A percentile compares a stretch with the other conserved stretches of the same genome.
Conservation (phyloP, 2,113 vertebrate species). For the Cynopterus brachyotis region DNA sequence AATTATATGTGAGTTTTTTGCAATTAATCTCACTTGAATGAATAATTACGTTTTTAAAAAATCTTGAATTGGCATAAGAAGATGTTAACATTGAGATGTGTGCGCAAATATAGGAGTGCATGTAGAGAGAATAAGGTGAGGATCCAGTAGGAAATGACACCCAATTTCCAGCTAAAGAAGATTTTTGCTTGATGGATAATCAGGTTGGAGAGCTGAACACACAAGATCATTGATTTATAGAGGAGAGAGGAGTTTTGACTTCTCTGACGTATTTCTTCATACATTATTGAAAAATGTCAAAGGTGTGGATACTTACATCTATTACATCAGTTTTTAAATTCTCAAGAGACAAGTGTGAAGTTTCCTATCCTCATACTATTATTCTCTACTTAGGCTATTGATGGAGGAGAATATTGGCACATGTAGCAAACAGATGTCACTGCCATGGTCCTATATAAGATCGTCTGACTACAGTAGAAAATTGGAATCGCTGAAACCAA, state of each 20-base stretch:
- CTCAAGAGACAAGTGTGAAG: background rate
- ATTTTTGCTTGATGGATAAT: background rate
- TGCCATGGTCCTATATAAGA: background rate
- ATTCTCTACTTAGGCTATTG: background rate
- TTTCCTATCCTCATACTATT: background rate
- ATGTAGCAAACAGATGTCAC: background rate
- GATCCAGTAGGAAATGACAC: background rate
- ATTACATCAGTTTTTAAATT: background rate
- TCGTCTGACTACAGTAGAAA: background rate
- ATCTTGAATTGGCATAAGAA: background rate
- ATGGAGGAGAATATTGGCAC: background rate
- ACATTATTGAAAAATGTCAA: conserved; percentile 64
- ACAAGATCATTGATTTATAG: conserved; percentile 32
- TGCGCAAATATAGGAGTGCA: background rate
- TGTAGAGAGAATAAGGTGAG: background rate
- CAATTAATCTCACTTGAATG: background rate
- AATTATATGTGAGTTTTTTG: background rate
- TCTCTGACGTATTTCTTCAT: conserved; percentile 24
- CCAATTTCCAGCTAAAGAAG: background rate
- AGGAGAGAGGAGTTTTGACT: conserved; percentile 41
- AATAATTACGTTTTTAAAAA: background rate
- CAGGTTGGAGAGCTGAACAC: background rate
- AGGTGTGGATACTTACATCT: conserved; percentile 26
- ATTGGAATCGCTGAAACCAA: background rate
- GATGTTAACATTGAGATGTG: background rate